Evolutionary conservation across 2,888 invertebrate species (phyloP).

Genomic region (Zaprionus lineosus): DNA sequence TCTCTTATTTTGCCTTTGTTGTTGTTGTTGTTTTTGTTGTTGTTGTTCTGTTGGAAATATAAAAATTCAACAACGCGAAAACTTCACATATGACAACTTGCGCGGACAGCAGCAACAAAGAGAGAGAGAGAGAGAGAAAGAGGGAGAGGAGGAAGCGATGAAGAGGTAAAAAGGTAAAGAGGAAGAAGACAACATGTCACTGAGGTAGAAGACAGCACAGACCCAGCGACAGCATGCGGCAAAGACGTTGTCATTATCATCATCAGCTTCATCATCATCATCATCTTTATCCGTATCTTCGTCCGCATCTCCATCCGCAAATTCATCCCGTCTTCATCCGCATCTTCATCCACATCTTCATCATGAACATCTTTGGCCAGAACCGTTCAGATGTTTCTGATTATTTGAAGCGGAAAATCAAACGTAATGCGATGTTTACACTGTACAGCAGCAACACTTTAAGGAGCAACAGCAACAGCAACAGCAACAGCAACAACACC

Average conservation of each 20-base stretch:
- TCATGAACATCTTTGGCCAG: conserved; percentile 28
- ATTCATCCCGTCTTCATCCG: too few species aligned
- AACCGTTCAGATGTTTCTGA: conserved; percentile 64
- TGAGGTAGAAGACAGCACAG: conserved; percentile 20
- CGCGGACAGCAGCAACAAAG: conserved; percentile 45
- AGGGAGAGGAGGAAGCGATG: background rate
- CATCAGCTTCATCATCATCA: conserved; percentile 23
- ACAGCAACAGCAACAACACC: too few species aligned
- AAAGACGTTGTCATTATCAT: conserved; percentile 34
- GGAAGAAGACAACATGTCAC: conserved; percentile 30
- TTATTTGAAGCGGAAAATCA: conserved; percentile 78
- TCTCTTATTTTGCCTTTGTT: conserved; percentile 16
- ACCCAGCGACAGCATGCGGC: conserved; percentile 26
- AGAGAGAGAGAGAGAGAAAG: conserved; percentile 4
- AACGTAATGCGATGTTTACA: conserved; percentile 60
- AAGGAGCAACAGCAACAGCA: background rate
- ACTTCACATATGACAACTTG: conserved; percentile 75
- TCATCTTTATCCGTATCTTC: conserved; percentile 5
- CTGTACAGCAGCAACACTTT: conserved; percentile 25
- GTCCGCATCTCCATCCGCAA: too few species aligned
- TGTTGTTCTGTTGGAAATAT: conserved; percentile 57
- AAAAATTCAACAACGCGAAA: conserved; percentile 74
- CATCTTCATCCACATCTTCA: conserved; percentile 28
- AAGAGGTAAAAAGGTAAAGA: background rate
- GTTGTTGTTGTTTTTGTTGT: conserved; percentile 21